A percentile compares a stretch with the other conserved stretches of the same genome.
phyloP scores from a whole-genome alignment of 2,113 vertebrate species.

The Oenanthe oenanthe region DNA sequence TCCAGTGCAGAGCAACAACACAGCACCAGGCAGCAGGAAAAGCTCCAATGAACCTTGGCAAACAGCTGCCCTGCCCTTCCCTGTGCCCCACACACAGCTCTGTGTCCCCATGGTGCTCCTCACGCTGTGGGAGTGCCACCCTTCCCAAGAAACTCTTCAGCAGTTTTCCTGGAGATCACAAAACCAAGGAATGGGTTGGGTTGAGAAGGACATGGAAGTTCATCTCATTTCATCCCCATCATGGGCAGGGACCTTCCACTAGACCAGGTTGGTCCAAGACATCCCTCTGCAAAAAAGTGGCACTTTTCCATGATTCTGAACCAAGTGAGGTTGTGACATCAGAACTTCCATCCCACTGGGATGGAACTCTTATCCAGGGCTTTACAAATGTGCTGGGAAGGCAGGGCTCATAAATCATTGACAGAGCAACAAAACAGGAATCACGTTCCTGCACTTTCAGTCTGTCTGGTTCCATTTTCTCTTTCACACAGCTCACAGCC shows the following conservation, averaged over 20 bases:
- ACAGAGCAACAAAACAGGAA: background rate
- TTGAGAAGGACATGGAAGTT: background rate
- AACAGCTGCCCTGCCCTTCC: background rate
- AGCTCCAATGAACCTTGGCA: fast-evolving
- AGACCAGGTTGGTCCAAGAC: background rate
- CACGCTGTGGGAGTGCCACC: fast-evolving
- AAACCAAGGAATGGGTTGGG: background rate
- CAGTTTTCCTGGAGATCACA: background rate
- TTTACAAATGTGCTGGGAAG: background rate
- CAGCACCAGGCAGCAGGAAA: background rate
- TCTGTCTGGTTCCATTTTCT: background rate
- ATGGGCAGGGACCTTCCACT: background rate
- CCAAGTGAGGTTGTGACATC: background rate
- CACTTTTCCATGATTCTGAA: background rate
- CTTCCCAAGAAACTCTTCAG: background rate
- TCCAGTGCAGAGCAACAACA: background rate
- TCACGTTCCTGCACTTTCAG: background rate
- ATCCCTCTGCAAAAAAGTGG: background rate
- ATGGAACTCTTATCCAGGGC: background rate
- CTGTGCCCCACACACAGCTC: fast-evolving
- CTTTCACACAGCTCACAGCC: background rate
- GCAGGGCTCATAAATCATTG: background rate
- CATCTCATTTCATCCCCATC: background rate
- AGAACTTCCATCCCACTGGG: background rate
- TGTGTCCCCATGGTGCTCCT: fast-evolving